phyloP scores from a whole-genome alignment of 2,797 vertebrate species.

The Eutrigla gurnardus region DNA sequence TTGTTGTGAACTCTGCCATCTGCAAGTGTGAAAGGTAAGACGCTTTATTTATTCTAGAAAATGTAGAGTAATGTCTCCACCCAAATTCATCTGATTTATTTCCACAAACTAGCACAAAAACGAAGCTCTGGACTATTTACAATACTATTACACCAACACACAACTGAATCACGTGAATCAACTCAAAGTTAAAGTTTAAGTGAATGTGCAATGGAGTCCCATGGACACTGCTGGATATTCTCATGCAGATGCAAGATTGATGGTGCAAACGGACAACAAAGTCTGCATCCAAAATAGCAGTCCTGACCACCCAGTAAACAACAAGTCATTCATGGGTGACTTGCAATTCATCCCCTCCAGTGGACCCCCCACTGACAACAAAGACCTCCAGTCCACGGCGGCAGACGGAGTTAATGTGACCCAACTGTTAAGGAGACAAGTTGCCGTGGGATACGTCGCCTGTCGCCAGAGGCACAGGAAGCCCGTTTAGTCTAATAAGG shows the following conservation, averaged over 20 bases:
- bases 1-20: background rate
- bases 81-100: background rate
- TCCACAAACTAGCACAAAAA: background rate
- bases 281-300: slow-evolving; percentile 10
- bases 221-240: background rate
- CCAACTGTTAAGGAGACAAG: slow-evolving; percentile 41
- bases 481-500: slow-evolving; percentile 29
- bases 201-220: background rate
- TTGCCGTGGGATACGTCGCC: slow-evolving; percentile 20
- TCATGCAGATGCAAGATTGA: background rate
- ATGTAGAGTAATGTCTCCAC: too few species aligned
- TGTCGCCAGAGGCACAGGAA: slow-evolving; percentile 21
- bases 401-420: slow-evolving; percentile 35
- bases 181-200: background rate
- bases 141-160: background rate
- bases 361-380: slow-evolving; percentile 29
- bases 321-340: slow-evolving; percentile 39
- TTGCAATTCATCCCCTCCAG: slow-evolving; percentile 23
- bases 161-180: background rate
- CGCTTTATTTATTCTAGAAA: background rate
- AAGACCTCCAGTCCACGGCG: slow-evolving; percentile 6
- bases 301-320: slow-evolving; percentile 21
- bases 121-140: background rate
- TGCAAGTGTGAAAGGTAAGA: slow-evolving; percentile 31
- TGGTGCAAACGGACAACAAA: background rate